Conservation (phyloP, 2,888 invertebrate species). For the Marronus borbonicus region DNA sequence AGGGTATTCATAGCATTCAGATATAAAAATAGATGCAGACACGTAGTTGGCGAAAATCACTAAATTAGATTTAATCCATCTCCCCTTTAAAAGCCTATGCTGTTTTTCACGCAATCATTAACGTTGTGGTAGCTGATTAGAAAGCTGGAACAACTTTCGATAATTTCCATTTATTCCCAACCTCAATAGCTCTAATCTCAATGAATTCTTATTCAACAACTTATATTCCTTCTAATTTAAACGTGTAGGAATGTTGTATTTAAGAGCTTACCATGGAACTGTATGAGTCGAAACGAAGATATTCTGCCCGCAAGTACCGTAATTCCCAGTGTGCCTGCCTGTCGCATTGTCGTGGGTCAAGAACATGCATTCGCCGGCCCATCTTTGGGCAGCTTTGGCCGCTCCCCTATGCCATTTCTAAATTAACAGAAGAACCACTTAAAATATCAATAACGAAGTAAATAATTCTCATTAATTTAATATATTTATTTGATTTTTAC, state of each 20-base stretch:
- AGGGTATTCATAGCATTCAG: no score
- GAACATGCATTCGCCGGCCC: slow-evolving; percentile 81
- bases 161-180: no score
- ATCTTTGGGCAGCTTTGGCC: slow-evolving; percentile 81
- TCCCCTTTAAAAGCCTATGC: no score
- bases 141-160: no score
- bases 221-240: not conserved
- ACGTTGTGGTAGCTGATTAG: no score
- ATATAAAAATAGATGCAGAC: no score
- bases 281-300: slow-evolving; percentile 85
- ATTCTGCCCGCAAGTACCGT: slow-evolving; percentile 86
- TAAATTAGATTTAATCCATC: no score
- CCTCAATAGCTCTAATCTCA: no score
- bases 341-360: slow-evolving; percentile 80
- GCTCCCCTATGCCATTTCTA: slow-evolving; percentile 84
- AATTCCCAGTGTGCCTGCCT: slow-evolving; percentile 78
- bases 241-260: not conserved
- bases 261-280: slow-evolving; percentile 81
- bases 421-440: slow-evolving; percentile 56
- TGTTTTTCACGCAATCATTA: no score
- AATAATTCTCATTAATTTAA: not conserved
- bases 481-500: no score
- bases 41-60: no score
- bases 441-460: slow-evolving; percentile 6
- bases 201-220: not conserved